A percentile compares a stretch with the other conserved stretches of the same genome.
These are phyloP conservation scores for Oreonectes daqikongensis DNA, from an alignment of 2,797 vertebrate genomes.

Conservation along the genomic window DNA sequence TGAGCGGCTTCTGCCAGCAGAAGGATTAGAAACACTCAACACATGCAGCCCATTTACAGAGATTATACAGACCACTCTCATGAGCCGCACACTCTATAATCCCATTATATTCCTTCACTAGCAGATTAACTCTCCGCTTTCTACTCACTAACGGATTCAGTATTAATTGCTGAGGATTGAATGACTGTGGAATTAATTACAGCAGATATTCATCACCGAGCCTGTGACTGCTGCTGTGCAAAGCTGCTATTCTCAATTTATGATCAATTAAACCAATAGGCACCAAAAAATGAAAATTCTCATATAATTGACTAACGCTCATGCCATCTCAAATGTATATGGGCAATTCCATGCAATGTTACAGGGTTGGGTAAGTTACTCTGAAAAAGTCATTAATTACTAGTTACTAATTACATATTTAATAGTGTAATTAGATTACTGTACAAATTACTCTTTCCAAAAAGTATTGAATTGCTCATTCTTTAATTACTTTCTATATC, in stretches of 20 bases:
- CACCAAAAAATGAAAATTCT: too few species aligned
- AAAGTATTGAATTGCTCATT: too few species aligned
- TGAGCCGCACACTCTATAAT: constrained; percentile 63
- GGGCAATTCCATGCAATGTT: too few species aligned
- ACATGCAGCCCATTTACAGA: constrained; percentile 64
- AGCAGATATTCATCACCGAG: constrained; percentile 26
- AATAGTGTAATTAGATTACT: too few species aligned
- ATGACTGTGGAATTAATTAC: constrained; percentile 47
- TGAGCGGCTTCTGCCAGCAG: constrained; percentile 27
- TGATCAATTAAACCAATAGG: not conserved
- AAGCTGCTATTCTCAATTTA: constrained; percentile 10
- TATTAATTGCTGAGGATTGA: constrained; percentile 41
- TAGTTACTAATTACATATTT: too few species aligned
- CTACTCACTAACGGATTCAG: constrained; percentile 45
- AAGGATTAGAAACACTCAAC: constrained; percentile 67
- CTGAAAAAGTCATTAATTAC: too few species aligned
- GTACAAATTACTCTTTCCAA: too few species aligned
- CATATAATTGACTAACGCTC: too few species aligned
- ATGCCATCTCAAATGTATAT: too few species aligned
- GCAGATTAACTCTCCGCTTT: constrained; percentile 52
- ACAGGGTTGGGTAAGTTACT: too few species aligned
- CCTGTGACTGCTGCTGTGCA: not conserved
- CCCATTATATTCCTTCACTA: constrained; percentile 62
- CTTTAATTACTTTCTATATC: too few species aligned
- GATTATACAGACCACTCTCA: constrained; percentile 63